Evolutionary conservation across 2,113 vertebrate species (phyloP), one percentile per base, ranked within the genome.

Genomic region (Nibea coibor): DNA sequence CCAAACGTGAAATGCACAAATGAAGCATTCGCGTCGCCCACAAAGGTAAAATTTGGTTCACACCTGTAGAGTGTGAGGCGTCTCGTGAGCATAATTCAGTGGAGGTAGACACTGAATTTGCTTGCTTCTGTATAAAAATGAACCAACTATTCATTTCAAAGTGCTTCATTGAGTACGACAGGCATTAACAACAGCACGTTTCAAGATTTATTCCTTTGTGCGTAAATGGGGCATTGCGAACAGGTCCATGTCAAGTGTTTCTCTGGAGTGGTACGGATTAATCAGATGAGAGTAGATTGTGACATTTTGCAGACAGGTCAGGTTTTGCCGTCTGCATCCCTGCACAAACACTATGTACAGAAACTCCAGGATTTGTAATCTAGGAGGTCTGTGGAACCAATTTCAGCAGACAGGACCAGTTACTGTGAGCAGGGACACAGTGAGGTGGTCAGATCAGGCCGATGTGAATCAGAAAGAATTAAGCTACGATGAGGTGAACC

Each of bases 401-500:
- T 90, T 72, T 35, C 69, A 76, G 43, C 88, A 86, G 67, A 88
- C 76, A 81, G 58, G 53, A 67, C 50, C 75, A 84, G 84, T 80
- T 72, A 65, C 70, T 72, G 53, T 51, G 78, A 83, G 88, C 75
- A 78, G 92, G 91, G 80, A 72, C 72, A 72, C 74, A 88, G 86
- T 51, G 84, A 90, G 64, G 90, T 87, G 92, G 88, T 87, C 93
- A 86, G 73, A 81, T 86, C 71, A 48, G 43, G 82, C 64, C 62
- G 76, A 91, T 80, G 80, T 88, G 92, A 74, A 93, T 88, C 77
- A 94, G 82, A 89, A 90, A 95, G 94, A 89, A 85, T 91, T 83
- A 95, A 93, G 94, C 95, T 90, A 76, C 73, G 86, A 80, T 89
- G 93, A 95, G 94, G 88, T 93, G 90, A 95, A 93, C 91, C 50